These are phyloP conservation scores for Mimachlamys varia DNA, from an alignment of 2,888 invertebrate genomes.

Conservation along the genomic window DNA sequence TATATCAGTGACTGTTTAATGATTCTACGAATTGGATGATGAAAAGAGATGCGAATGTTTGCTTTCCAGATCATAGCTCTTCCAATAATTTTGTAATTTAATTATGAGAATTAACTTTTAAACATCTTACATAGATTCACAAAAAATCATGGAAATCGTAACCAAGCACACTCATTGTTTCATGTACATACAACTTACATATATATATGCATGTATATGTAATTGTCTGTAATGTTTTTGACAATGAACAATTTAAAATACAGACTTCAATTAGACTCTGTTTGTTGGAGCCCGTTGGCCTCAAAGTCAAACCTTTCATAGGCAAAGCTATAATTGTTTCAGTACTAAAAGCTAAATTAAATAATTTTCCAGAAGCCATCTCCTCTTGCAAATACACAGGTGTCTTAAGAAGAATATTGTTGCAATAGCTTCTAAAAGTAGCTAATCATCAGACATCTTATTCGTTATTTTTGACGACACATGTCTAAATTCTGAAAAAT, in stretches of 20 bases:
- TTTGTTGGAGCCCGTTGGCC: background rate
- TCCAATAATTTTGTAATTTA: conserved; percentile 9
- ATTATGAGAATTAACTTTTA: background rate
- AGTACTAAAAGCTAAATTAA: too few species aligned
- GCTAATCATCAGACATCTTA: too few species aligned
- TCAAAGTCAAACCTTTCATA: too few species aligned
- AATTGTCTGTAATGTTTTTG: background rate
- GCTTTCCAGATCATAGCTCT: background rate
- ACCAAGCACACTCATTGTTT: background rate
- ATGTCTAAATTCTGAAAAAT: too few species aligned
- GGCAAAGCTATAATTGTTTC: too few species aligned
- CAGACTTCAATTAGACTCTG: background rate
- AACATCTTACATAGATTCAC: background rate
- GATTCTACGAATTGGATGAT: background rate
- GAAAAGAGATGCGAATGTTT: background rate
- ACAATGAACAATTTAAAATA: background rate
- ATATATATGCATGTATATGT: background rate
- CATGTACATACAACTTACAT: background rate
- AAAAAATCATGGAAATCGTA: background rate
- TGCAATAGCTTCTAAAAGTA: too few species aligned
- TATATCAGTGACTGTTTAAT: background rate
- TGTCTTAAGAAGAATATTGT: too few species aligned
- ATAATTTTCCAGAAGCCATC: too few species aligned
- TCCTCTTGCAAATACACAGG: too few species aligned
- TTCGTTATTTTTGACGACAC: too few species aligned